phyloP scores from a whole-genome alignment of 2,888 invertebrate genomes.

The Agrypnus murinus region DNA sequence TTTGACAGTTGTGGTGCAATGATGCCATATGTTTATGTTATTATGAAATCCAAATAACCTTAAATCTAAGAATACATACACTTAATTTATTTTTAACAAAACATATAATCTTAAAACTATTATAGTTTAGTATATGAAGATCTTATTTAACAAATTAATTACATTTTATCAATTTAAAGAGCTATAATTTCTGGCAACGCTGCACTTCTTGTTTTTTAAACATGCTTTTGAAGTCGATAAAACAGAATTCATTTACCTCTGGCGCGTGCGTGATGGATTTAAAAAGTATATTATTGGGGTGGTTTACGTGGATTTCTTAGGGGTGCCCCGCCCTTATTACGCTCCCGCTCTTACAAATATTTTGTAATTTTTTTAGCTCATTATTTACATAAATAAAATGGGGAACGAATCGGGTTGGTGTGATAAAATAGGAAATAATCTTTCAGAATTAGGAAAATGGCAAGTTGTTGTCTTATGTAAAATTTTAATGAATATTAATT shows the following conservation, averaged over 20 bases:
- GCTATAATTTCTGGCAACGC: conserved; percentile 6
- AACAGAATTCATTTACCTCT: neutral
- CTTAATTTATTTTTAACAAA: too few species aligned
- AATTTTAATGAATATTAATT: too few species aligned
- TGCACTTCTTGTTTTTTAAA: neutral
- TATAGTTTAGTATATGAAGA: too few species aligned
- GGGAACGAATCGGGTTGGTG: conserved; percentile 73
- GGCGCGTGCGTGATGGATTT: conserved; percentile 54
- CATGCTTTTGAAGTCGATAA: conserved; percentile 2
- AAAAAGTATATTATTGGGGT: conserved; percentile 46
- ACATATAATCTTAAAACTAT: too few species aligned
- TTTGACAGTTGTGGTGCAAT: conserved; percentile 12
- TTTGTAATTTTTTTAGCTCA: neutral
- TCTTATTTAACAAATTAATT: too few species aligned
- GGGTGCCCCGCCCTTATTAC: conserved; percentile 54
- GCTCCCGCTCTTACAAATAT: conserved; percentile 5
- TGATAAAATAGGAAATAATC: conserved; percentile 79
- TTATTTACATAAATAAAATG: conserved; percentile 59
- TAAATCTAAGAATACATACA: neutral
- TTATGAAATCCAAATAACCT: neutral
- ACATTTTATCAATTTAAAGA: too few species aligned
- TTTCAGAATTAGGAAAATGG: conserved; percentile 83
- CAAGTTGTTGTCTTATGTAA: conserved; percentile 66
- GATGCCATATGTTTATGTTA: neutral
- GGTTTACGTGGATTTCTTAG: conserved; percentile 42